A percentile compares a stretch with the other conserved stretches of the same genome.
Conservation (phyloP, 2,113 vertebrate genomes). For the Atlantisia rogersi region DNA sequence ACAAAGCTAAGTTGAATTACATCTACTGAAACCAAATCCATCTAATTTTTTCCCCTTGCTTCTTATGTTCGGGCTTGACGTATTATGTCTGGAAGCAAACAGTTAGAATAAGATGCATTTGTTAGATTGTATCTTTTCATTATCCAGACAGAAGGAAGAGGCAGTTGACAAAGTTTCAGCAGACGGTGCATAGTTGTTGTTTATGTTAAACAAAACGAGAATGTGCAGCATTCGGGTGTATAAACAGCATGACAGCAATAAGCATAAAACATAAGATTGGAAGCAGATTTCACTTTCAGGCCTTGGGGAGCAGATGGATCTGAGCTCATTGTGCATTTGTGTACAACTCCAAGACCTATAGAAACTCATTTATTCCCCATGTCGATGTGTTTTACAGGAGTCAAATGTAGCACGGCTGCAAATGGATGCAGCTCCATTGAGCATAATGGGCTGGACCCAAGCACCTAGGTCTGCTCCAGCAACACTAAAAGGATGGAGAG, state of each 20-base stretch:
- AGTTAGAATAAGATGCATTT: constrained; percentile 71
- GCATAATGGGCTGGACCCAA: constrained; percentile 44
- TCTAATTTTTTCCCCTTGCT: constrained; percentile 13
- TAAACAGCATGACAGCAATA: constrained; percentile 71
- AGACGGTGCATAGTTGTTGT: constrained; percentile 72
- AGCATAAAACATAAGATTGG: constrained; percentile 68
- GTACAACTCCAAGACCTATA: constrained; percentile 50
- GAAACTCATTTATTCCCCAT: constrained; percentile 48
- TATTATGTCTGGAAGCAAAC: constrained; percentile 52
- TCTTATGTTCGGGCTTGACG: constrained; percentile 44
- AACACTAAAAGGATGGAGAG: background rate
- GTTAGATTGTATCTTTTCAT: constrained; percentile 65
- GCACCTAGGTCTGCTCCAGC: background rate
- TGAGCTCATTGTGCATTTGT: constrained; percentile 65
- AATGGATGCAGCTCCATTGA: constrained; percentile 24
- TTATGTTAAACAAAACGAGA: constrained; percentile 74
- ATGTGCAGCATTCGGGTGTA: constrained; percentile 62
- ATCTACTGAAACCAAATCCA: constrained; percentile 7
- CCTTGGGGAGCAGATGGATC: constrained; percentile 66
- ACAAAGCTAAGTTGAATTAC: background rate
- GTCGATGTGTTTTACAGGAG: constrained; percentile 29
- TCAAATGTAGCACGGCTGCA: background rate
- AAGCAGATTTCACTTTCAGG: constrained; percentile 68
- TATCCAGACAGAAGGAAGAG: constrained; percentile 70
- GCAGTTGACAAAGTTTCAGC: constrained; percentile 70